These are phyloP conservation scores for Nibea albiflora DNA, from an alignment of 2,113 vertebrate genomes.

Conservation along the genomic window DNA sequence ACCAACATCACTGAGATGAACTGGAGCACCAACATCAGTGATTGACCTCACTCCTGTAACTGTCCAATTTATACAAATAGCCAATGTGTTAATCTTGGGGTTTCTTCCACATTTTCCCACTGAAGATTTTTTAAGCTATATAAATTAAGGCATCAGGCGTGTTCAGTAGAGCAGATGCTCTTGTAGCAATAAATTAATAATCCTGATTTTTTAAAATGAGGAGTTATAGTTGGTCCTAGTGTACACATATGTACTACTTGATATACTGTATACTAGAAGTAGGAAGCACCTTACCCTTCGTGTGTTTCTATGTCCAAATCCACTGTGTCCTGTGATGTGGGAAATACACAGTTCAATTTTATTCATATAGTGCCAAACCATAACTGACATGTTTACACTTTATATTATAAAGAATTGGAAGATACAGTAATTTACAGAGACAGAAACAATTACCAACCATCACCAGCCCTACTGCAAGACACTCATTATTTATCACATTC, in stretches of 20 bases:
- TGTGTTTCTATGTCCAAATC: slow-evolving; percentile 59
- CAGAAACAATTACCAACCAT: too few relatives aligned
- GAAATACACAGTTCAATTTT: neutral
- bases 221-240: neutral
- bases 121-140: too few relatives aligned
- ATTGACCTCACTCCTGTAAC: neutral
- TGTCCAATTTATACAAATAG: too few relatives aligned
- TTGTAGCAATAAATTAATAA: neutral
- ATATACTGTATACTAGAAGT: neutral
- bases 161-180: neutral
- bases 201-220: neutral
- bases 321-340: slow-evolving; percentile 47
- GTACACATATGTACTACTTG: neutral
- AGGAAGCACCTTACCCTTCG: slow-evolving; percentile 48
- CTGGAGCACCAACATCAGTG: neutral
- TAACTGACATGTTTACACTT: too few relatives aligned
- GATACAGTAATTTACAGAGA: too few relatives aligned
- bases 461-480: too few relatives aligned
- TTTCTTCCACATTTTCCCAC: too few relatives aligned
- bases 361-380: too few relatives aligned
- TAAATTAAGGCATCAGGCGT: too few relatives aligned
- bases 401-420: too few relatives aligned
- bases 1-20: too few relatives aligned
- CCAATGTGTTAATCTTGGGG: too few relatives aligned
- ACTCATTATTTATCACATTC: neutral